Evolutionary conservation across 2,113 vertebrate genomes (phyloP).

Genomic region (Delphinapterus leucas): DNA sequence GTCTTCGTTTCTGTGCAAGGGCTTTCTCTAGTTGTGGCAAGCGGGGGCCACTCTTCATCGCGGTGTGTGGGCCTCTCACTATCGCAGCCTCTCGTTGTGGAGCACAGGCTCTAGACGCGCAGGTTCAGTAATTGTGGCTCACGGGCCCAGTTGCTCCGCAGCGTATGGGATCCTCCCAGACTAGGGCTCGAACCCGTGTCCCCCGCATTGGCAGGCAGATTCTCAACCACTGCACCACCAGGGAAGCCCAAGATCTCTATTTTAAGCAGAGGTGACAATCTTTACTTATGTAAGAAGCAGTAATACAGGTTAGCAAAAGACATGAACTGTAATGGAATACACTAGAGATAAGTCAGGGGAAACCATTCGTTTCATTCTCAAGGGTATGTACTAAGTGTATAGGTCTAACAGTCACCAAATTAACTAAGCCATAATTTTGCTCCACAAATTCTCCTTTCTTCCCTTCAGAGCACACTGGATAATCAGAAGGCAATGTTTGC

Average conservation of each 20-base stretch:
- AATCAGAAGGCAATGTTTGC: slow-evolving; percentile 63
- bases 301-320: slow-evolving; percentile 59
- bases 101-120: too few species aligned
- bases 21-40: too few species aligned
- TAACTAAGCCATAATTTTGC: slow-evolving; percentile 68
- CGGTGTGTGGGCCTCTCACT: too few species aligned
- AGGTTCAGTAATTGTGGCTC: too few species aligned
- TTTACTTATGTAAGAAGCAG: slow-evolving; percentile 62
- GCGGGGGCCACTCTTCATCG: too few species aligned
- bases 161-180: too few species aligned
- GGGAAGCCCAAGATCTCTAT: background rate
- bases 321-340: slow-evolving; percentile 52
- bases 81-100: too few species aligned
- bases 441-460: slow-evolving; percentile 69
- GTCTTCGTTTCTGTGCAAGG: too few species aligned
- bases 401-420: slow-evolving; percentile 67
- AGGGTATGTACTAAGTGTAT: slow-evolving; percentile 65
- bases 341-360: slow-evolving; percentile 35
- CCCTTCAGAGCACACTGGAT: slow-evolving; percentile 51
- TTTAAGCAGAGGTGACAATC: slow-evolving; percentile 47
- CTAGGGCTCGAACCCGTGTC: too few species aligned
- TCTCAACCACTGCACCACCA: too few species aligned
- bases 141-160: too few species aligned
- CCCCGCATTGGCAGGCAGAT: too few species aligned
- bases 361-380: slow-evolving; percentile 68